A percentile compares a stretch with the other conserved stretches of the same genome.
These are phyloP conservation scores for Micoletzkya japonica DNA, from an alignment of 2,888 invertebrate species.

Conservation along the genomic window DNA sequence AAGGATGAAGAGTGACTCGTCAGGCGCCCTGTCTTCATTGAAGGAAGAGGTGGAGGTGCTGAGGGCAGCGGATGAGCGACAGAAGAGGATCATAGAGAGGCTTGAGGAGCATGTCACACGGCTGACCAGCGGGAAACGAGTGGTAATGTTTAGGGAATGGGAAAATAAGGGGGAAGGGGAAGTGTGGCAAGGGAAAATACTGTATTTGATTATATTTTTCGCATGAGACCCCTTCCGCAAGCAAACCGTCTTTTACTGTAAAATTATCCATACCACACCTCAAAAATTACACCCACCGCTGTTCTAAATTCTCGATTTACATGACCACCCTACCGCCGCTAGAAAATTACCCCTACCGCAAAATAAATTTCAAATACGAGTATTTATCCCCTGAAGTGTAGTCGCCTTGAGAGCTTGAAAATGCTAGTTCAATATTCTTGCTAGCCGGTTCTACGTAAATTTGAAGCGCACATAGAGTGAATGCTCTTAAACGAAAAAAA, in stretches of 20 bases:
- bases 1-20: background rate
- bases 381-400: too few species aligned
- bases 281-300: too few species aligned
- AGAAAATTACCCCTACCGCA: too few species aligned
- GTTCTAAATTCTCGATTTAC: too few species aligned
- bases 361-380: too few species aligned
- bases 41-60: conserved; percentile 26
- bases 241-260: too few species aligned
- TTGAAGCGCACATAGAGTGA: too few species aligned
- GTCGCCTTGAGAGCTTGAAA: background rate
- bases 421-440: background rate
- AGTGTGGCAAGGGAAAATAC: background rate
- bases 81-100: conserved; percentile 34
- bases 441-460: too few species aligned
- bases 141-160: background rate
- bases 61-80: conserved; percentile 25
- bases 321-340: too few species aligned
- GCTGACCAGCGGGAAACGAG: conserved; percentile 23
- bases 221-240: too few species aligned
- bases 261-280: too few species aligned
- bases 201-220: background rate
- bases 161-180: background rate
- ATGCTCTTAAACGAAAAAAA: too few species aligned
- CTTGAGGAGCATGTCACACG: conserved; percentile 40
- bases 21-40: conserved; percentile 2